Conservation (phyloP, 1,140 invertebrate genomes). For the Drosophila leontia region DNA sequence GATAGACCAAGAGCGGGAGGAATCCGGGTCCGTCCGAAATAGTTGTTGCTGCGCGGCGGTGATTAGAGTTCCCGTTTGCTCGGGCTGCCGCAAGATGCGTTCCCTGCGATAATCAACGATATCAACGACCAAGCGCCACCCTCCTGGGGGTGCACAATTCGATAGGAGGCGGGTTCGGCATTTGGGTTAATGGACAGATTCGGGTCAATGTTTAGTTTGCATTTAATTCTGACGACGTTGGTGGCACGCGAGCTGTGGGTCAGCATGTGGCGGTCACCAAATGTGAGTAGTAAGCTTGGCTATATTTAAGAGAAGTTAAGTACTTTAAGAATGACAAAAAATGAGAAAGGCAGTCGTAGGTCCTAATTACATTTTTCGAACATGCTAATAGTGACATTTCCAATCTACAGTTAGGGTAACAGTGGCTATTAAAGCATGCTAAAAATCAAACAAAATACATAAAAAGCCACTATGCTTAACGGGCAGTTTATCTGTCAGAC, state of each 20-base stretch:
- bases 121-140: constrained; percentile 1
- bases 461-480: background rate
- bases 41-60: constrained; percentile 19
- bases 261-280: background rate
- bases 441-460: background rate
- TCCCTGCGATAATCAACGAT: constrained; percentile 45
- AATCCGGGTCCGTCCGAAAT: constrained; percentile 2
- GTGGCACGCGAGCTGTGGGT: constrained; percentile 7
- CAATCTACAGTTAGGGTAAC: background rate
- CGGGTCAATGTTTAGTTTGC: constrained; percentile 76
- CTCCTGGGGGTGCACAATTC: constrained; percentile 46
- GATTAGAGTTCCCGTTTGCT: constrained; percentile 56
- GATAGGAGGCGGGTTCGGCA: constrained; percentile 37
- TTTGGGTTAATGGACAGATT: constrained; percentile 75
- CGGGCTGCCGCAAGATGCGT: constrained; percentile 59
- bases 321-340: background rate
- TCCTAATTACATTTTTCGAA: background rate
- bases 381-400: background rate
- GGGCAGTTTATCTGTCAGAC: background rate
- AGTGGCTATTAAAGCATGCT: background rate
- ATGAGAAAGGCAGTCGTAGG: background rate
- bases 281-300: background rate
- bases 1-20: constrained; percentile 4
- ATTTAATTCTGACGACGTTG: constrained; percentile 37
- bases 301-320: background rate